Conservation (phyloP, 2,888 invertebrate genomes). For the Eupithecia abbreviata region DNA sequence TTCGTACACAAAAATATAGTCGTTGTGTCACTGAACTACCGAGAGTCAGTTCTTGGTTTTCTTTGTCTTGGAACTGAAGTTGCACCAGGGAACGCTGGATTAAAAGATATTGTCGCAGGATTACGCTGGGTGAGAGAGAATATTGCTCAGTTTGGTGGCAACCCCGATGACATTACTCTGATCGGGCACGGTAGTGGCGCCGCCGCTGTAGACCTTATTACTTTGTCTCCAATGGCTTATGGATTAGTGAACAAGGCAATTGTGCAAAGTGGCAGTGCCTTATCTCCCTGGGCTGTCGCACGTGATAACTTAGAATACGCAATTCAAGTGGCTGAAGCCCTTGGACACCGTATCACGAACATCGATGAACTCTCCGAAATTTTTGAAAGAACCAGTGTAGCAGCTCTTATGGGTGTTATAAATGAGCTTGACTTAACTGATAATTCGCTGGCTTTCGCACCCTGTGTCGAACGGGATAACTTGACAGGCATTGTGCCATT, state of each 20-base stretch:
- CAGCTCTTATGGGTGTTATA: constrained; percentile 70
- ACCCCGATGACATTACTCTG: constrained; percentile 89
- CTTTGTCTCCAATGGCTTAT: constrained; percentile 65
- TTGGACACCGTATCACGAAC: constrained; percentile 64
- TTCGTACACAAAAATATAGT: constrained; percentile 87
- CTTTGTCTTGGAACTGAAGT: constrained; percentile 84
- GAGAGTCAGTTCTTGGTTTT: constrained; percentile 89
- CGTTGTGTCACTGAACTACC: constrained; percentile 88
- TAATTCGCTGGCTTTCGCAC: constrained; percentile 72
- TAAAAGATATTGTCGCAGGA: constrained; percentile 93
- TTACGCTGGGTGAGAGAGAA: constrained; percentile 89
- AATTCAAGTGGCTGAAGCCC: constrained; percentile 65
- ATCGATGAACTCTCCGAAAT: constrained; percentile 61
- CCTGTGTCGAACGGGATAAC: constrained; percentile 67
- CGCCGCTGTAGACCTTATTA: constrained; percentile 76
- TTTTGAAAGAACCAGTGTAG: constrained; percentile 63
- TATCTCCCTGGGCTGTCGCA: constrained; percentile 76
- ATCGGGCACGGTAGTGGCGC: constrained; percentile 93
- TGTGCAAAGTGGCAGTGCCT: constrained; percentile 73
- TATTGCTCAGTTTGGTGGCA: constrained; percentile 90
- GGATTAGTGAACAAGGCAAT: constrained; percentile 71
- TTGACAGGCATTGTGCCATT: constrained; percentile 59
- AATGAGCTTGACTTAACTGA: constrained; percentile 71
- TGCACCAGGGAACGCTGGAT: constrained; percentile 92
- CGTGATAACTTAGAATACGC: constrained; percentile 70